Evolutionary conservation across 2,113 vertebrate species (phyloP).

Genomic region (Pionites leucogaster): DNA sequence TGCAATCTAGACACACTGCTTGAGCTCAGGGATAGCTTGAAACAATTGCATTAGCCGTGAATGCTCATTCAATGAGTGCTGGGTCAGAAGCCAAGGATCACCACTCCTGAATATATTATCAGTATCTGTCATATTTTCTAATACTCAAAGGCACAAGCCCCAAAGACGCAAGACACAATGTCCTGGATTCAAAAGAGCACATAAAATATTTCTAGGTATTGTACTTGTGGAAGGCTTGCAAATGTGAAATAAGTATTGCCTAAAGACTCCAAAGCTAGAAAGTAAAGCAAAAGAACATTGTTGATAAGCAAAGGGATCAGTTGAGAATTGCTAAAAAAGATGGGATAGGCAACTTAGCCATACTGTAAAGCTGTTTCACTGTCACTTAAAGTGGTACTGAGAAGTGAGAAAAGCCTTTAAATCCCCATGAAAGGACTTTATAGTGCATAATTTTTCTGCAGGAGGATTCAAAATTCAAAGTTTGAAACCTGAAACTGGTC

Average conservation of each 20-base stretch:
- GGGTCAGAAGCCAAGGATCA: background rate
- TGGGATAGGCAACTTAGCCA: background rate
- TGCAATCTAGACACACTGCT: background rate
- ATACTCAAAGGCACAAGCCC: background rate
- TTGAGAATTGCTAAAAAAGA: background rate
- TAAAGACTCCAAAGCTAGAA: background rate
- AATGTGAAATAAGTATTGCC: background rate
- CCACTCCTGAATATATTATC: background rate
- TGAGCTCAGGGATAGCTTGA: background rate
- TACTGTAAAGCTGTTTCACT: background rate
- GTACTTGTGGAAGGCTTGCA: background rate
- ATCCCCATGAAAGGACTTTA: background rate
- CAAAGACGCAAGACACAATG: background rate
- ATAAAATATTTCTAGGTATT: background rate
- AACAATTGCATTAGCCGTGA: background rate
- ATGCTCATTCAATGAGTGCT: fast-evolving
- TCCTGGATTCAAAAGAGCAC: background rate
- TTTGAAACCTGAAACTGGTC: background rate
- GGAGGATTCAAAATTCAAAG: background rate
- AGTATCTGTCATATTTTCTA: background rate
- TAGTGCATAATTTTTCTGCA: background rate
- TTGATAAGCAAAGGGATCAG: background rate
- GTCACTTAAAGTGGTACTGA: background rate
- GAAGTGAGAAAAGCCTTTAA: background rate
- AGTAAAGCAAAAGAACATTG: background rate